Conservation (phyloP, 2,797 vertebrate genomes). For the Morus bassanus region DNA sequence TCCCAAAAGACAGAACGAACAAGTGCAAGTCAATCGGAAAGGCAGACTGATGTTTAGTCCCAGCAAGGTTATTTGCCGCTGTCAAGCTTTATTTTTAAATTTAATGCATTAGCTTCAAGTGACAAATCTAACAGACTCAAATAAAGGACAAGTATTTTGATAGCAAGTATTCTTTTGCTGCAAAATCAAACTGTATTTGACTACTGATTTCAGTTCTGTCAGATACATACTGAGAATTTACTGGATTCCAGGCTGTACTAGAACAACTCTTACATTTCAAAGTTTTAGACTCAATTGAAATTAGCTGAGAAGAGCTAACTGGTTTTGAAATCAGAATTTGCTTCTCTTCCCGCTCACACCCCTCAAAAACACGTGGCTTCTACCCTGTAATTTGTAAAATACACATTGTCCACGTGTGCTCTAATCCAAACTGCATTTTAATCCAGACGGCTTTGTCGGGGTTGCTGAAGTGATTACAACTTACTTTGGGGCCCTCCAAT, state of each 20-base stretch:
- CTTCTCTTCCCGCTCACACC: neutral
- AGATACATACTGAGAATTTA: neutral
- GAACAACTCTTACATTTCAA: neutral
- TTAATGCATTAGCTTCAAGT: neutral
- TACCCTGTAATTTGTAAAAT: neutral
- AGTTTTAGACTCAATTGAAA: neutral
- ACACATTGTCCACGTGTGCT: neutral
- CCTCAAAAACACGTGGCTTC: neutral
- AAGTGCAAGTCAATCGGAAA: neutral
- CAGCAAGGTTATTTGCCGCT: neutral
- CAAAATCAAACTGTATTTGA: neutral
- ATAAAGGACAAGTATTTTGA: neutral
- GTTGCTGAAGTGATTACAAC: neutral
- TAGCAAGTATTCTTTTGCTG: neutral
- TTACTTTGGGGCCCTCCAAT: neutral
- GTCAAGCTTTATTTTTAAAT: neutral
- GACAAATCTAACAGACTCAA: neutral
- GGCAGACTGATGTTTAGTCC: neutral
- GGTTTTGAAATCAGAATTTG: neutral
- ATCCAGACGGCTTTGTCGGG: neutral
- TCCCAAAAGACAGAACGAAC: neutral
- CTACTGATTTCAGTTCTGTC: neutral
- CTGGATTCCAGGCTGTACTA: neutral
- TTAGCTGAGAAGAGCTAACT: neutral
- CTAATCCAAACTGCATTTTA: neutral